Conservation (phyloP, 2,888 invertebrate species). For the Malacosoma neustria region DNA sequence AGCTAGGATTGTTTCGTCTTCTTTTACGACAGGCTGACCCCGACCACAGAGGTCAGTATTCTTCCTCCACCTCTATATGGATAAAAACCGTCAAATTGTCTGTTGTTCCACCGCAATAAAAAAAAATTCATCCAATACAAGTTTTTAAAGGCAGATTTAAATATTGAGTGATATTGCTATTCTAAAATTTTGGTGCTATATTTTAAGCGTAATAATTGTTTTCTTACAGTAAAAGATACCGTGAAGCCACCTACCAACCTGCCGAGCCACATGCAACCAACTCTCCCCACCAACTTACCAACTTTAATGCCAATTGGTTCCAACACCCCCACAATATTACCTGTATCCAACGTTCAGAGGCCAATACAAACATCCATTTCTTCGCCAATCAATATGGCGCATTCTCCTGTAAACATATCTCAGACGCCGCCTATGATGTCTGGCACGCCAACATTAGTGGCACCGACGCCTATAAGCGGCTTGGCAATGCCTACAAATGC, state of each 20-base stretch:
- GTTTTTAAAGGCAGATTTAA: no score
- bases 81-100: no score
- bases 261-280: constrained; percentile 39
- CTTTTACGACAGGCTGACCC: no score
- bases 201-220: not conserved
- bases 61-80: no score
- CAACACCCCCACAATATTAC: constrained; percentile 27
- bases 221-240: constrained; percentile 45
- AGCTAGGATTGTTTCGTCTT: no score
- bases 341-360: constrained; percentile 9
- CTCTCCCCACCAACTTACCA: constrained; percentile 36
- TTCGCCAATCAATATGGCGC: constrained; percentile 17
- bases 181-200: no score
- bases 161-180: no score
- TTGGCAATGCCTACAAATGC: constrained; percentile 19
- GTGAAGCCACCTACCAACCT: constrained; percentile 28
- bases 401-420: constrained; percentile 35
- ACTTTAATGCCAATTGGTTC: constrained; percentile 39
- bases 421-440: constrained; percentile 29
- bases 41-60: no score
- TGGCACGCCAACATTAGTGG: constrained; percentile 29
- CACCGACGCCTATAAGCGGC: constrained; percentile 45
- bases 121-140: no score
- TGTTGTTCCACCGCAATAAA: no score
- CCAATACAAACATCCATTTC: constrained; percentile 17